phyloP scores from a whole-genome alignment of 2,113 vertebrate genomes.

The Gorilla gorilla region DNA sequence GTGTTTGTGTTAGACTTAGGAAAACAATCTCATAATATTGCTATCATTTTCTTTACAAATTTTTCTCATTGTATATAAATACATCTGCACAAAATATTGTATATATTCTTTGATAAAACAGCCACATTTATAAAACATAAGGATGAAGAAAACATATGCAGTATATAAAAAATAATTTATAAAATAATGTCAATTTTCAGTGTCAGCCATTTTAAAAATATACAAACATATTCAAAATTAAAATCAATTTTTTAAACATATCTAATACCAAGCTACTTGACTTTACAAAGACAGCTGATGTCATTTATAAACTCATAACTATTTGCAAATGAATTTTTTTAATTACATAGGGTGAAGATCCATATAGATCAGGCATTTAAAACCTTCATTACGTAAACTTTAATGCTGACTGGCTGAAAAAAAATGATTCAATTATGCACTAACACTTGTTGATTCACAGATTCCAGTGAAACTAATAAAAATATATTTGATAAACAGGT shows the following conservation, averaged over 20 bases:
- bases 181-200: not conserved
- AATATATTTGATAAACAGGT: slow-evolving; percentile 5
- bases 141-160: not conserved
- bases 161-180: not conserved
- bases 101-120: slow-evolving; percentile 9
- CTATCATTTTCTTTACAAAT: not conserved
- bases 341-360: not conserved
- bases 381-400: not conserved
- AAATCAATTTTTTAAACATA: not conserved
- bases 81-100: not conserved
- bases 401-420: not conserved
- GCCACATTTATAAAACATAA: slow-evolving; percentile 21
- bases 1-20: not conserved
- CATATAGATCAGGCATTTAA: not conserved
- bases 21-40: slow-evolving; percentile 32
- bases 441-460: not conserved
- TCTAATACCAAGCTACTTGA: not conserved
- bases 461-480: slow-evolving; percentile 38
- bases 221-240: slow-evolving; percentile 1
- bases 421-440: not conserved
- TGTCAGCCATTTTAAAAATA: not conserved
- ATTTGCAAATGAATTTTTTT: not conserved
- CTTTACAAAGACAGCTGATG: not conserved
- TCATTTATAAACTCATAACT: not conserved
- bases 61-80: not conserved